Evolutionary conservation across 2,888 invertebrate genomes (phyloP).

Genomic region (Cenopis cana): DNA sequence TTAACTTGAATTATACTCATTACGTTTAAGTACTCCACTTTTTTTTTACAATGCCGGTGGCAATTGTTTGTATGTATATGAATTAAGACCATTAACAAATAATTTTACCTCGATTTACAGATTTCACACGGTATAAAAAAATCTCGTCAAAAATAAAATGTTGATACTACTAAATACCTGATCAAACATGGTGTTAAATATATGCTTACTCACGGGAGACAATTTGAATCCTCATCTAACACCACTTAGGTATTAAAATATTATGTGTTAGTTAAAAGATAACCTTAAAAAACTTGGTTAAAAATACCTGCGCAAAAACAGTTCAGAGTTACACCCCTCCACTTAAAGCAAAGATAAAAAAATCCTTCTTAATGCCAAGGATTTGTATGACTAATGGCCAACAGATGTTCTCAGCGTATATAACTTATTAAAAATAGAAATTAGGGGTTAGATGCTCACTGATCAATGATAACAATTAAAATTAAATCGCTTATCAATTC

Average conservation of each 20-base stretch:
- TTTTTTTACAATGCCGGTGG: no score
- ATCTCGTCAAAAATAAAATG: slow-evolving; percentile 4
- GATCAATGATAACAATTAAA: slow-evolving; percentile 77
- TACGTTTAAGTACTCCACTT: background rate
- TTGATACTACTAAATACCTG: background rate
- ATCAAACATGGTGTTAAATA: background rate
- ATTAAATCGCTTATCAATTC: slow-evolving; percentile 66
- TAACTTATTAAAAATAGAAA: slow-evolving; percentile 77
- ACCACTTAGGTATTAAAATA: background rate
- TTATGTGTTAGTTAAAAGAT: background rate
- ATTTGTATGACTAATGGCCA: slow-evolving; percentile 73
- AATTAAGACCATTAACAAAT: no score
- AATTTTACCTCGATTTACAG: slow-evolving; percentile 6
- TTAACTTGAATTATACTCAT: background rate
- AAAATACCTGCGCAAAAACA: slow-evolving; percentile 61
- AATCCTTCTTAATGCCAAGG: slow-evolving; percentile 56
- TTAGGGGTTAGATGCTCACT: slow-evolving; percentile 75
- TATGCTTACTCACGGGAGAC: background rate
- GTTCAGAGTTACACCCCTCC: slow-evolving; percentile 53
- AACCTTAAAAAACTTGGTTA: slow-evolving; percentile 60
- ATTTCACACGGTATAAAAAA: background rate
- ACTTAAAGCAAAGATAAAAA: slow-evolving; percentile 55
- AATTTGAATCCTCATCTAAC: background rate
- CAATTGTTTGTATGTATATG: no score
- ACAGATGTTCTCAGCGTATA: slow-evolving; percentile 68